These are phyloP conservation scores for Semnornis frantzii DNA, from an alignment of 2,113 vertebrate species.

Conservation along the genomic window DNA sequence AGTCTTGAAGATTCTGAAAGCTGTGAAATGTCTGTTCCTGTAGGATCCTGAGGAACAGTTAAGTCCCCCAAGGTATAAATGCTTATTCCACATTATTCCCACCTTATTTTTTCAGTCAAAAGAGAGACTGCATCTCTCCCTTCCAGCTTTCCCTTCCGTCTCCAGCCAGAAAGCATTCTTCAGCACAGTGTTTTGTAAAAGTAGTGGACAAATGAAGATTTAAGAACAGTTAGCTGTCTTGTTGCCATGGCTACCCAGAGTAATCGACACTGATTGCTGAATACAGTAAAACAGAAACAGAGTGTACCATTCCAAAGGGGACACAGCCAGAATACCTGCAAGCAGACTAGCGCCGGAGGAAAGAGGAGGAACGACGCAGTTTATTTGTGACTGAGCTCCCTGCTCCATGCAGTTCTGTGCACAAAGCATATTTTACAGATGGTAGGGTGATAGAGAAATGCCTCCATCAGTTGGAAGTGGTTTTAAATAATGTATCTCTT, in stretches of 20 bases:
- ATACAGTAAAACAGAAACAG: conserved; percentile 70
- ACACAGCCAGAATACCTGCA: conserved; percentile 54
- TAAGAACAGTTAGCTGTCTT: conserved; percentile 71
- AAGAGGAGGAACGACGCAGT: neutral
- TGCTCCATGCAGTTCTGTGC: conserved; percentile 28
- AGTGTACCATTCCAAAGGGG: conserved; percentile 73
- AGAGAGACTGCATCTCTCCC: neutral
- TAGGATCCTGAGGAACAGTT: neutral
- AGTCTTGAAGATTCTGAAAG: neutral
- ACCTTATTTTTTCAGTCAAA: neutral
- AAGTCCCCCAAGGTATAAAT: neutral
- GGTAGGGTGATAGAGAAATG: conserved; percentile 16
- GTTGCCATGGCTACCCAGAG: conserved; percentile 75
- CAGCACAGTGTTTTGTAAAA: conserved; percentile 68
- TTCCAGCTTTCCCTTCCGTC: neutral
- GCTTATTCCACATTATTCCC: neutral
- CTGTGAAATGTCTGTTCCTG: neutral
- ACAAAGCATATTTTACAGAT: conserved; percentile 38
- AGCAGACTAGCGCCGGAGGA: conserved; percentile 56
- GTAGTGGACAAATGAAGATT: conserved; percentile 78
- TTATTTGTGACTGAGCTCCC: conserved; percentile 35
- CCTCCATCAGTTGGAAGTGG: neutral
- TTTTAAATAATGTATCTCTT: conserved; percentile 63
- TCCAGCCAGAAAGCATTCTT: conserved; percentile 35
- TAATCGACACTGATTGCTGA: conserved; percentile 80